Base-by-base conservation (phyloP, 2,888 invertebrate species). In the Chromoteleia sp. region DNA sequence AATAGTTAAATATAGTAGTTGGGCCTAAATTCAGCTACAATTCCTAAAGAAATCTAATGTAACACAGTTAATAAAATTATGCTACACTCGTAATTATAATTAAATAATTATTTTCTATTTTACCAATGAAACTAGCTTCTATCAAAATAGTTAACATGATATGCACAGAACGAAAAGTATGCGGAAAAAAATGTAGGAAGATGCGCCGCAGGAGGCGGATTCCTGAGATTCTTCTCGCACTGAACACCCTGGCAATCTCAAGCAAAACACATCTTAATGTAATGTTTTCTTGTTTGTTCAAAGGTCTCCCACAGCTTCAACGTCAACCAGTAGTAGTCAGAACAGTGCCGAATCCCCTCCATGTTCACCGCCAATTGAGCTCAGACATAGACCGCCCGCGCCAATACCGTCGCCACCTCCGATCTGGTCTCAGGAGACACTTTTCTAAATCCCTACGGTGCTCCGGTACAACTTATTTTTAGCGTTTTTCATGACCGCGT, bases 391-490 rank as follows among this genome's bases (percentile, higher is more conserved):
- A 86, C 90, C 90, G 48, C 88, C 89, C 59, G 84, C 86, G 59
- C 89, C 89, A 43, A 84, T 89, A 58, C 86, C 89, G 75, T 84
- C 90, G 67, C 84, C 85, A 50, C 89, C 90, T 61, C 88, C 89
- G 30, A 84, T 86, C 83, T 95, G 95, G 94, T 95, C 96, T 84
- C 95, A 95, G 89, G 96, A 96, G 93, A 96, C 96, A 88, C 94
- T 96, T 89, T 96, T 96, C 94, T 96, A 95, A 93, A 86, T 75
- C 76, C 43, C 45, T 65, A 59, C 43, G 58, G 52, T 48, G 33
- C 70, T 52, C 65, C 59, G 71, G 54, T 63, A 70, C 65, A 50
- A 77, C 30, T 61, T 61, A 56, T 70, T 76, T 61, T 56, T 43
- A 59, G 19, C 39, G 12, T 25, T 68, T 74, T 70, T 63, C 63